Base-by-base conservation (phyloP, 2,888 invertebrate species). In the Leucoma salicis region DNA sequence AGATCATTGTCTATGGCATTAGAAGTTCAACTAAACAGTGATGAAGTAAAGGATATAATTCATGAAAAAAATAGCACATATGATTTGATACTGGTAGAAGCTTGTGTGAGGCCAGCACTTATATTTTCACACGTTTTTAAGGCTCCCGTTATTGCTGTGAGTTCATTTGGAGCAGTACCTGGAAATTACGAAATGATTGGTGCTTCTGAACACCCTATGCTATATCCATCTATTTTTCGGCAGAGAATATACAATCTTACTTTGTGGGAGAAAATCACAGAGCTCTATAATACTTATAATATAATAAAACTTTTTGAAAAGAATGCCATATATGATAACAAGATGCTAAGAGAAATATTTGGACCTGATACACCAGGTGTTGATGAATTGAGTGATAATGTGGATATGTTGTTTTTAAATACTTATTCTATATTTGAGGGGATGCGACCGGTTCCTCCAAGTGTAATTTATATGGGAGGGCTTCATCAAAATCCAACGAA, bases 391-490 rank as follows among this genome's bases (percentile, higher is more conserved):
- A 39, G 37, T 1, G 49, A 68, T 16, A 68, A 69, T 29, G 54
- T 80, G 0, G 72, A 78, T 34, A 53, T 88, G 67, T 42, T 83
- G 13, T 76, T 90, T 33, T 28, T 83, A 0, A 90, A 89, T 52
- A 61, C 67, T 1, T 70, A 86, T 57, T 76, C 78, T 1, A 42
- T 78, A 6, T 76, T 75, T 54, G 70, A 69, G 15, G 59, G 55
- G 0, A 66, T 73, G 18, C 57, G 79, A 16, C 87, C 89, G 0
- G 57, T 79, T 1, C 73, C 83, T 3, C 80, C 86, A 0, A 63
- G 63, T 33, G 56, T 82, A 2, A 41, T 86, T 1, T 74, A 70
- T 36, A 69, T 85, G 44, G 82, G 86, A 21, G 82, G 82, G 10
- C 46, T 80, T 11, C 85, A 85, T 43, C 62, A 76, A 11, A 67